Base-by-base conservation (phyloP, 2,888 invertebrate genomes). In the Rotaria sp. region DNA sequence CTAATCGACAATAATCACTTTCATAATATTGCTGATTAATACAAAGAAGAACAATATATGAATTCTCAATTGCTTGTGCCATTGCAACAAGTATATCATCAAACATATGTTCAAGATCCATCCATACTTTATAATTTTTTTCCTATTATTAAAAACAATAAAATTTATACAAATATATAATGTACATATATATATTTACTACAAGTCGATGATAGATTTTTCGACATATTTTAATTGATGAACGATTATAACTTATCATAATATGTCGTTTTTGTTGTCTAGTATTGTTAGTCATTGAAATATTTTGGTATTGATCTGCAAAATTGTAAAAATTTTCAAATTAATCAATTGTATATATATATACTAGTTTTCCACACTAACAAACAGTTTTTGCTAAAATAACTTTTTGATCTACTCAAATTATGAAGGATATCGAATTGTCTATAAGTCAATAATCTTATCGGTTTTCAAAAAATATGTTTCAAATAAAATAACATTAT, bases 211-310 rank as follows among this genome's bases (percentile, higher is more conserved):
- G 1, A 24, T 59, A 59, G 1, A 84, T 84, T 38, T 35, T n/a
- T 11, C 38, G 24, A 26, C 38, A 55, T 26, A 26, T 84, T 38
- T 84, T 30, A 38, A 24, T 26, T 45, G 84, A 84, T 41, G 55
- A 55, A 24, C 38, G 84, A 55, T 84, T 38, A 48, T 84, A 84
- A 59, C 84, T 84, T 15, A 84, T 84, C 84, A 84, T 84, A 30
- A 84, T 59, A 41, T 84, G 84, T 35, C 74, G 35, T 74, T 74
- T 74, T 10, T 2, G 57, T 57, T 57, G 57, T 5, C n/a, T n/a
- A n/a, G n/a, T n/a, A n/a, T n/a, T n/a, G n/a, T n/a, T n/a, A n/a
- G n/a, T n/a, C n/a, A n/a, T n/a, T n/a, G n/a, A n/a, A n/a, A n/a
- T n/a, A n/a, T n/a, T n/a, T n/a, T n/a, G n/a, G n/a, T n/a, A n/a